These are phyloP conservation scores for Indicator indicator DNA, from an alignment of 2,113 vertebrate species.

Conservation along the genomic window DNA sequence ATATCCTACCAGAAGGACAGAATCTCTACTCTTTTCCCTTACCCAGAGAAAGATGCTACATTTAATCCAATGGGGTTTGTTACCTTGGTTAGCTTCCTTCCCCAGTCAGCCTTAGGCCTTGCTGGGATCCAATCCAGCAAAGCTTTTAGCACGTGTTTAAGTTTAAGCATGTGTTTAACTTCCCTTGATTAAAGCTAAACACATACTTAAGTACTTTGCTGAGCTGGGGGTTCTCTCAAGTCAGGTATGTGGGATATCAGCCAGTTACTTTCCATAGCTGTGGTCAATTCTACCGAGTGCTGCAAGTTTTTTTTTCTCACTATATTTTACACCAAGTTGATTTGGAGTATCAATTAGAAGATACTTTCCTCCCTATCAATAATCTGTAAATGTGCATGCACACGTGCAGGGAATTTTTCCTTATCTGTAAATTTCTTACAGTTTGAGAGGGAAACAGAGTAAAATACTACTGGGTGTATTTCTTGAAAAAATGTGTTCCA, in stretches of 20 bases:
- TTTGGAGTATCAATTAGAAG: not conserved
- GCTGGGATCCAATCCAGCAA: slow-evolving; percentile 58
- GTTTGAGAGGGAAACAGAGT: not conserved
- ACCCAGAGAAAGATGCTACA: slow-evolving; percentile 12
- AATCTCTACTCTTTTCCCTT: not conserved
- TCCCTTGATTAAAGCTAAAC: slow-evolving; percentile 60
- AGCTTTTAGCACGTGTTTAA: slow-evolving; percentile 67
- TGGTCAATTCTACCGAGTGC: not conserved
- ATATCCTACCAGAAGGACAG: not conserved
- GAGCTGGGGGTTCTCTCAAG: slow-evolving; percentile 47
- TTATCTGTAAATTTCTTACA: not conserved
- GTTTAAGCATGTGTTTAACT: slow-evolving; percentile 64
- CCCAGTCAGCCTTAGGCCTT: not conserved
- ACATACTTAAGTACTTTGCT: slow-evolving; percentile 42
- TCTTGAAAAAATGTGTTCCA: not conserved
- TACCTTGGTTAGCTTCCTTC: slow-evolving; percentile 25
- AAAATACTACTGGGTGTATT: not conserved
- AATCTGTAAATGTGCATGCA: not conserved
- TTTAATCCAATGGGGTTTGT: slow-evolving; percentile 16
- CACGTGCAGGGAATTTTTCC: not conserved
- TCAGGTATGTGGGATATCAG: slow-evolving; percentile 16
- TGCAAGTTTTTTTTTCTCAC: not conserved
- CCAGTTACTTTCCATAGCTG: slow-evolving; percentile 12
- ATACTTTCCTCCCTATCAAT: not conserved
- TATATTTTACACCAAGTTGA: not conserved